Percentiles rank a stretch among this genome's conserved stretches.
Evolutionary conservation across 2,113 vertebrate species (phyloP).

Genomic region (Gadus chalcogrammus): DNA sequence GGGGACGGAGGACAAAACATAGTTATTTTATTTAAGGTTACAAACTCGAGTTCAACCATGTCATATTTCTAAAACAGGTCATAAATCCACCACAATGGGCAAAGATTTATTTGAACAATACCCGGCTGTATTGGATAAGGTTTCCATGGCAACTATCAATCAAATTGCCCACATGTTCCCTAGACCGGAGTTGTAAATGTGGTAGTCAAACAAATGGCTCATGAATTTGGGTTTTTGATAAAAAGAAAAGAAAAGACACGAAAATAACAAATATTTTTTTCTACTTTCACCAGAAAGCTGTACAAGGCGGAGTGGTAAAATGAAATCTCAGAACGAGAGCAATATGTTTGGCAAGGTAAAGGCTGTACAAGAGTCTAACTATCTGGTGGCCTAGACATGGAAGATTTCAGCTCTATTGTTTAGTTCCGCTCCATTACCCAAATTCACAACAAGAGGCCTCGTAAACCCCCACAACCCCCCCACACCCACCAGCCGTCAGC

Average conservation of each 20-base stretch:
- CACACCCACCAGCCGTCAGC: slow-evolving; percentile 8
- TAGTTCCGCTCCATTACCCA: slow-evolving; percentile 69
- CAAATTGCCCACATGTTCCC: too few species aligned
- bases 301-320: slow-evolving; percentile 3
- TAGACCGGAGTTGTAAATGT: too few species aligned
- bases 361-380: slow-evolving; percentile 26
- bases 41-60: background rate
- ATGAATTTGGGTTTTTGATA: background rate
- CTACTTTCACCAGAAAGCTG: slow-evolving; percentile 24
- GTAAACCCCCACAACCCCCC: slow-evolving; percentile 33
- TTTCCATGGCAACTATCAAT: too few species aligned
- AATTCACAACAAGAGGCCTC: slow-evolving; percentile 49
- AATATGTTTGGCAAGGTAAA: slow-evolving; percentile 23
- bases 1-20: background rate
- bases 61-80: background rate
- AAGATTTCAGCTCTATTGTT: slow-evolving; percentile 49
- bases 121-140: too few species aligned
- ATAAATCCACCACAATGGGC: too few species aligned
- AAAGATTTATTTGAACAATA: too few species aligned
- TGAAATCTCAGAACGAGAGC: background rate
- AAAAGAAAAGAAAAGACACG: background rate
- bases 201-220: background rate
- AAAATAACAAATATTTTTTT: background rate
- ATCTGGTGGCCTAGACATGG: background rate
- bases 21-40: background rate